These are phyloP conservation scores for Microctenopoma lineatum DNA, from an alignment of 2,797 vertebrate genomes.

Conservation along the genomic window DNA sequence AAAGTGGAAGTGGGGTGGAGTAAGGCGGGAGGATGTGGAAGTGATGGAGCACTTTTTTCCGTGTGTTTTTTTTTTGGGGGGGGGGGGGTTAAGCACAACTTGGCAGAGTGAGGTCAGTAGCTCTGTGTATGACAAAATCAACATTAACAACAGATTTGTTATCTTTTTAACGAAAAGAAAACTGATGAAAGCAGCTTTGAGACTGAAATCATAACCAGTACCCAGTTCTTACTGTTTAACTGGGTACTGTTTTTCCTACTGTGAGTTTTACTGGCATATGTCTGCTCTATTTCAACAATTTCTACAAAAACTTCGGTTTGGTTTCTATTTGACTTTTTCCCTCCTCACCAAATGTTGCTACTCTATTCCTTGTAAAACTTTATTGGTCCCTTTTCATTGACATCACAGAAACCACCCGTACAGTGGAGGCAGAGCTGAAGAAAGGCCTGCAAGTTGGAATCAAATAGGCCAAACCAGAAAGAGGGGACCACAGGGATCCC, in stretches of 20 bases:
- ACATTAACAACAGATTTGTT: slow-evolving; percentile 43
- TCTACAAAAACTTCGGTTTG: slow-evolving; percentile 49
- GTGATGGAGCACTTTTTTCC: slow-evolving; percentile 47
- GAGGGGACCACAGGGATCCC: slow-evolving; percentile 51
- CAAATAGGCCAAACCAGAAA: slow-evolving; percentile 66
- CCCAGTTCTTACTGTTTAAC: slow-evolving; percentile 21
- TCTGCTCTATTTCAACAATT: slow-evolving; percentile 53
- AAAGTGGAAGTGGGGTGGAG: slow-evolving; percentile 35
- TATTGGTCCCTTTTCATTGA: slow-evolving; percentile 74
- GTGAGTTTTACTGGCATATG: slow-evolving; percentile 58
- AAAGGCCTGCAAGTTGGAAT: slow-evolving; percentile 58
- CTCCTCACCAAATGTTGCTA: slow-evolving; percentile 65
- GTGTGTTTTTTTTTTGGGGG: neutral
- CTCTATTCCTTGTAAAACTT: slow-evolving; percentile 74
- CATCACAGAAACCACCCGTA: slow-evolving; percentile 75
- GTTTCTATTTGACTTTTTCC: slow-evolving; percentile 52
- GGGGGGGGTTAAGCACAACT: too few species aligned
- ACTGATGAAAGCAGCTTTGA: slow-evolving; percentile 44
- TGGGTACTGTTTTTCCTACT: too few species aligned
- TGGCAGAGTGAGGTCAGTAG: slow-evolving; percentile 25
- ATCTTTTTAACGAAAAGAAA: slow-evolving; percentile 58
- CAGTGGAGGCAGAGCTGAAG: slow-evolving; percentile 55
- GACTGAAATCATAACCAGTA: slow-evolving; percentile 51
- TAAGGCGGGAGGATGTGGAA: slow-evolving; percentile 50
- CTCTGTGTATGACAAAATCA: slow-evolving; percentile 23